A percentile compares a stretch with the other conserved stretches of the same genome.
These are phyloP conservation scores for Labeo calbasu DNA, from an alignment of 2,797 vertebrate genomes.

Conservation along the genomic window DNA sequence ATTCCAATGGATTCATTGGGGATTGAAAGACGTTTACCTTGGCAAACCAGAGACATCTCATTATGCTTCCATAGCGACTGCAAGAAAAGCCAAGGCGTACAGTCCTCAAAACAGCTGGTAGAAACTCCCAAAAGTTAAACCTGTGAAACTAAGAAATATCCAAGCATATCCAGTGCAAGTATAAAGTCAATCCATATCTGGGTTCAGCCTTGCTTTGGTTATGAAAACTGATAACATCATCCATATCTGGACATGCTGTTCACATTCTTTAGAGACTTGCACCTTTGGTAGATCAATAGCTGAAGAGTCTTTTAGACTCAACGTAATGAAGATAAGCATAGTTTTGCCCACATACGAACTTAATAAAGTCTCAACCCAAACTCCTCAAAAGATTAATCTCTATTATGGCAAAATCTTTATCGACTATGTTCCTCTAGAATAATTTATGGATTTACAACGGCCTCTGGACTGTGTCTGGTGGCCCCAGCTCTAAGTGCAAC, in stretches of 20 bases:
- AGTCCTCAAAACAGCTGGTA: constrained; percentile 11
- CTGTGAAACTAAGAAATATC: not conserved
- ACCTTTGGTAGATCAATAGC: not conserved
- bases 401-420: not conserved
- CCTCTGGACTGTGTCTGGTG: constrained; percentile 14
- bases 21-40: not conserved
- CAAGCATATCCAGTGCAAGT: not conserved
- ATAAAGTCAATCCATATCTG: not conserved
- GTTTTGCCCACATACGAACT: constrained; percentile 2
- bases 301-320: not conserved
- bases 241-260: not conserved
- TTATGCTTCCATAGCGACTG: not conserved
- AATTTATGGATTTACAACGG: not conserved
- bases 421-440: not conserved
- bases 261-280: not conserved
- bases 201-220: not conserved
- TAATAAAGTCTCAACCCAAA: constrained; percentile 8
- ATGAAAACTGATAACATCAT: not conserved
- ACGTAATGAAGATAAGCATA: not conserved
- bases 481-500: not conserved
- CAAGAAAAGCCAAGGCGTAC: not conserved
- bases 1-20: not conserved
- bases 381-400: constrained; percentile 19
- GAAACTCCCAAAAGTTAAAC: not conserved
- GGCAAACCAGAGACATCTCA: not conserved